These are phyloP conservation scores for Cheiracanthium punctorium DNA, from an alignment of 2,888 invertebrate genomes.

Conservation along the genomic window DNA sequence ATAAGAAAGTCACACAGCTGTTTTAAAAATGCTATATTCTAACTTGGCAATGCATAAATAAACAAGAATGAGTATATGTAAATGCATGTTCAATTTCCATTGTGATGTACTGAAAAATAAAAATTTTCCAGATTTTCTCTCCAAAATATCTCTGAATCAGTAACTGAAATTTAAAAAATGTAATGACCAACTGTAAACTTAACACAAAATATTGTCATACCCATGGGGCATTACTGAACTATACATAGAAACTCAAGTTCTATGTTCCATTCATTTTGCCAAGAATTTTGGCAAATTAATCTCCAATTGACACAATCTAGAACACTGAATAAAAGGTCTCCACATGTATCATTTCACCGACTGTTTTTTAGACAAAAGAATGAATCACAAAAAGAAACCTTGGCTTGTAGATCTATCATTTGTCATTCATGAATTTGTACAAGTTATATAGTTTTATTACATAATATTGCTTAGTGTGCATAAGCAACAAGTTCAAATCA, in stretches of 20 bases:
- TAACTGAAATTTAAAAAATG: too few relatives aligned
- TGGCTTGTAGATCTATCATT: neutral
- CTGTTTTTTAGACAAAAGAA: neutral
- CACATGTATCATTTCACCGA: neutral
- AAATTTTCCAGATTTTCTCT: too few relatives aligned
- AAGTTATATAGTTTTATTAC: neutral
- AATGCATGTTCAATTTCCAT: too few relatives aligned
- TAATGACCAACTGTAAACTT: too few relatives aligned
- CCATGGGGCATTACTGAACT: slow-evolving; percentile 61
- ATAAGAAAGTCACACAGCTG: too few relatives aligned
- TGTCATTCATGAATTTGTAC: neutral
- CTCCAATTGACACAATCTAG: slow-evolving; percentile 14
- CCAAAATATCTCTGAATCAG: too few relatives aligned
- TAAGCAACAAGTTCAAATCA: neutral
- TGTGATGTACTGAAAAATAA: too few relatives aligned
- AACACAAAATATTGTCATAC: slow-evolving; percentile 24
- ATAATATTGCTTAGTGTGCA: neutral
- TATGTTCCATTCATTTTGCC: neutral
- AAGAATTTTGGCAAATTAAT: neutral
- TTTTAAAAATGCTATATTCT: too few relatives aligned
- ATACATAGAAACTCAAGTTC: slow-evolving; percentile 51
- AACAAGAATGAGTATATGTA: too few relatives aligned
- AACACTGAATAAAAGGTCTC: neutral
- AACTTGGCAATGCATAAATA: too few relatives aligned
- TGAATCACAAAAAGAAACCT: neutral